phyloP scores from a whole-genome alignment of 1,140 invertebrate species.

The Panulirus ornatus region DNA sequence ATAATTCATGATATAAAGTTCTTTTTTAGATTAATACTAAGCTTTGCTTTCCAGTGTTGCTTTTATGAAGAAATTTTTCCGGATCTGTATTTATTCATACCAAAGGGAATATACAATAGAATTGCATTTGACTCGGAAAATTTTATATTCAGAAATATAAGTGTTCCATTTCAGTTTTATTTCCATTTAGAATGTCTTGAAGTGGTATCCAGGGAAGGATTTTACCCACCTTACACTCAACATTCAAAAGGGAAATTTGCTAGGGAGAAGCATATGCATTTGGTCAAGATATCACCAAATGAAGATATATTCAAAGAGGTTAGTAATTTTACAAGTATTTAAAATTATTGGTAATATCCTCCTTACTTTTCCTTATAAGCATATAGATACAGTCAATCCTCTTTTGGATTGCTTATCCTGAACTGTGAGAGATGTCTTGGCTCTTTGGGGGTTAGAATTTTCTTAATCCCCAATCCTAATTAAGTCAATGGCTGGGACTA shows the following conservation, averaged over 20 bases:
- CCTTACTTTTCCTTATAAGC: too few relatives aligned
- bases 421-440: too few relatives aligned
- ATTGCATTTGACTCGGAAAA: neutral
- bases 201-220: neutral
- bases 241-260: neutral
- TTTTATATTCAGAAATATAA: neutral
- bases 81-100: conserved; percentile 31
- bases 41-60: conserved; percentile 37
- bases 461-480: too few relatives aligned
- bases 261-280: neutral
- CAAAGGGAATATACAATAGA: neutral
- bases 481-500: too few relatives aligned
- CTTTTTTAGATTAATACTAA: neutral
- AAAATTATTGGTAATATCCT: too few relatives aligned
- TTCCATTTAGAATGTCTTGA: conserved; percentile 37
- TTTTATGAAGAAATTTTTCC: conserved; percentile 39
- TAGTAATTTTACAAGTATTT: neutral
- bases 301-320: conserved; percentile 11
- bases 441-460: too few relatives aligned
- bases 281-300: conserved; percentile 44
- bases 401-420: too few relatives aligned
- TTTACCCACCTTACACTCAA: conserved; percentile 18
- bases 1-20: conserved; percentile 19
- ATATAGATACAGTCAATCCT: too few relatives aligned
- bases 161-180: conserved; percentile 23